Evolutionary conservation across 2,888 invertebrate genomes (phyloP).

Genomic region (Xestia ashworthii): DNA sequence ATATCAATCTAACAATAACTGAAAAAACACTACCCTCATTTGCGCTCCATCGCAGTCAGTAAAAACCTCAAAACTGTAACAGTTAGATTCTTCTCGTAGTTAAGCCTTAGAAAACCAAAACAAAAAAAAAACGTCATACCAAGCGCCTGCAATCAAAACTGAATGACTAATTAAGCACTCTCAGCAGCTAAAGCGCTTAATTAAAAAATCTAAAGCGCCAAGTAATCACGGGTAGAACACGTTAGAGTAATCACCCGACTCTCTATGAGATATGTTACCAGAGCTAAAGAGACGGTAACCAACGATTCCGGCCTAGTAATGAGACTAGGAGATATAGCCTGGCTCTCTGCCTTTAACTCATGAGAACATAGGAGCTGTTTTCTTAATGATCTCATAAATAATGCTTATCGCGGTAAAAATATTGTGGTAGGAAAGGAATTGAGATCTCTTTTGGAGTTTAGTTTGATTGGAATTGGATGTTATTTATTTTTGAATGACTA

Average conservation of each 20-base stretch:
- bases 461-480: neutral
- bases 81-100: neutral
- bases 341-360: slow-evolving; percentile 42
- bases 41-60: neutral
- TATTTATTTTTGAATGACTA: neutral
- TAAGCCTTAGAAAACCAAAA: neutral
- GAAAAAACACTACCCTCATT: neutral
- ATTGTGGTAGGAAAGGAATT: slow-evolving; percentile 17
- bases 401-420: slow-evolving; percentile 40
- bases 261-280: slow-evolving; percentile 49
- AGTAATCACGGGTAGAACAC: slow-evolving; percentile 43
- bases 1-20: neutral
- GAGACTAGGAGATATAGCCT: slow-evolving; percentile 61
- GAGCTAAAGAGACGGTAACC: slow-evolving; percentile 48
- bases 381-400: slow-evolving; percentile 60
- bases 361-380: slow-evolving; percentile 62
- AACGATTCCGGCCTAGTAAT: slow-evolving; percentile 54
- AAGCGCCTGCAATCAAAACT: neutral
- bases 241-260: slow-evolving; percentile 52
- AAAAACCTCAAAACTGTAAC: neutral
- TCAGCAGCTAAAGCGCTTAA: slow-evolving; percentile 25
- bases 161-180: slow-evolving; percentile 7
- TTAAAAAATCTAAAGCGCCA: slow-evolving; percentile 48
- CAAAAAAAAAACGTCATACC: neutral
- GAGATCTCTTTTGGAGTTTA: slow-evolving; percentile 11